These are phyloP conservation scores for Pheucticus melanocephalus DNA, from an alignment of 2,113 vertebrate species.

Conservation along the genomic window DNA sequence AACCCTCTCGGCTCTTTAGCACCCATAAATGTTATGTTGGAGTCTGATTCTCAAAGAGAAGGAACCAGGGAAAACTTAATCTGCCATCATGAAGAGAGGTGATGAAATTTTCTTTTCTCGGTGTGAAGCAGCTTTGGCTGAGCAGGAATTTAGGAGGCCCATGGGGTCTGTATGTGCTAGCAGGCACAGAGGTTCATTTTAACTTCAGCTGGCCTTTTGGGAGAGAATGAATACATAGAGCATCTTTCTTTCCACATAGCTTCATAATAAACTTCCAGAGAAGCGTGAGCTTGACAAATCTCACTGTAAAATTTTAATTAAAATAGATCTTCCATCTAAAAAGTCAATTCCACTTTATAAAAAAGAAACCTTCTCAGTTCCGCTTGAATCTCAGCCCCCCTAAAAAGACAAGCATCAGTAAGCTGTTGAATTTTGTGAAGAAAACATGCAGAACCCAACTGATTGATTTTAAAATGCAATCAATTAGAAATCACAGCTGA, in stretches of 20 bases:
- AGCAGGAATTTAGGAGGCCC: conserved; percentile 42
- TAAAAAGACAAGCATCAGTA: background rate
- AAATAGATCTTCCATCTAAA: conserved; percentile 9
- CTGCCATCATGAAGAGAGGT: background rate
- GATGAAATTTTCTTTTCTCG: background rate
- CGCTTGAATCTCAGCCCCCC: background rate
- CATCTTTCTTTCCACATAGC: conserved; percentile 2
- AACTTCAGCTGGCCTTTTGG: conserved; percentile 19
- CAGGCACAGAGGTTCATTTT: conserved; percentile 49
- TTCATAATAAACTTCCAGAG: conserved; percentile 7
- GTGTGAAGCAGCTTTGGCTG: background rate
- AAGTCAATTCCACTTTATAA: background rate
- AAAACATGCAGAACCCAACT: background rate
- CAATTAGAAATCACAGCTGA: conserved; percentile 4
- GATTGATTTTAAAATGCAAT: background rate
- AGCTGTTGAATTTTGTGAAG: background rate
- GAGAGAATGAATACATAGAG: background rate
- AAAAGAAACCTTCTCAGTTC: background rate
- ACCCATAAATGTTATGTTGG: background rate
- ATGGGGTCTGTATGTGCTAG: conserved; percentile 11
- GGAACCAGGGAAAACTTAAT: conserved; percentile 41
- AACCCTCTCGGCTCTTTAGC: background rate
- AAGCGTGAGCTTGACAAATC: background rate
- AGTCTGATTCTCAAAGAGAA: background rate
- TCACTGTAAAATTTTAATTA: background rate